Base-by-base conservation (phyloP, 2,113 vertebrate genomes). In the Rhabdomys dilectus region DNA sequence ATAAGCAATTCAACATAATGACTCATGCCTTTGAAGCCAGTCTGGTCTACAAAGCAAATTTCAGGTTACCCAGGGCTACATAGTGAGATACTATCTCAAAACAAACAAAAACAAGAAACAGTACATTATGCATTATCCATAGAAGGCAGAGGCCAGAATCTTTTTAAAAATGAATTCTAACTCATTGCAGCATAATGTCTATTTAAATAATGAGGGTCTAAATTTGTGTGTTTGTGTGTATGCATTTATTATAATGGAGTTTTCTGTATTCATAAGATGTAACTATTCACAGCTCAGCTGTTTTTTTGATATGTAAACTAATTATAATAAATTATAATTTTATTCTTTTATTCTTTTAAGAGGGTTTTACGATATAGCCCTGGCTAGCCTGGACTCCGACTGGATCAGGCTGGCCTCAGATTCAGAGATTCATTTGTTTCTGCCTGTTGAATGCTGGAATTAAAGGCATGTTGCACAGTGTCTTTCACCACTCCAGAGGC, bases 291-390 rank as follows among this genome's bases (percentile, higher is more conserved):
- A 36, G 15, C 9, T 34, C 29, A 87, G 7, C 51, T 64, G 11
- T 45, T 91, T 97, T 89, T 86, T 11, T 93, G 73, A 76, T 53
- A 7, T 93, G 17, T 91, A 72, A 90, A 91, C 11, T 76, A 88
- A 95, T 91, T 62, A 78, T 34, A 66, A 6, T 64, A 31, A 29
- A 51, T 51, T 51, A 93, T n/a, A n/a, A n/a, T n/a, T n/a, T n/a
- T n/a, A n/a, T n/a, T n/a, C n/a, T 82, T 86, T 84, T 82, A 66
- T 76, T 72, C 58, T 84, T 62, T 85, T 85, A 15, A 64, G 58
- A 85, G 24, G 26, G 39, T 45, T 85, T 62, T 85, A 19, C 26
- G 1, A 3, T 85, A 26, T 11, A 86, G 42, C 62, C 10, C 17
- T 36, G 5, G 17, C 62, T 86, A 31, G 17, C 42, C 17, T 86